A percentile compares a stretch with the other conserved stretches of the same genome.
These are phyloP conservation scores for Mythimna vitellina DNA, from an alignment of 2,888 invertebrate genomes.

Conservation along the genomic window DNA sequence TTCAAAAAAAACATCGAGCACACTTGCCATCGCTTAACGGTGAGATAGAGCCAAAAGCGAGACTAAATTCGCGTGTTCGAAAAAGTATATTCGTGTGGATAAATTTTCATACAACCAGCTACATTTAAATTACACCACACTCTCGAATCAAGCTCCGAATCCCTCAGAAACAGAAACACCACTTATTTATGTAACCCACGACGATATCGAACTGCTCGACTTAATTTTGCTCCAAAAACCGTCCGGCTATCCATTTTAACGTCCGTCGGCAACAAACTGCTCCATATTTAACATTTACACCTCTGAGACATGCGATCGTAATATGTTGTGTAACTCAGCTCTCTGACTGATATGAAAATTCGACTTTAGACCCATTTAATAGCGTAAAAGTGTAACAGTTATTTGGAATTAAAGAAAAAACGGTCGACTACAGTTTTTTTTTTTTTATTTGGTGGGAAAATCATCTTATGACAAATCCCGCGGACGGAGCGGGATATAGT, in stretches of 20 bases:
- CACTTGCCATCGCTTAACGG: neutral
- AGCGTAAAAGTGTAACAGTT: neutral
- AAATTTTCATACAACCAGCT: neutral
- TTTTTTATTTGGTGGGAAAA: no score
- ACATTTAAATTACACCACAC: slow-evolving; percentile 19
- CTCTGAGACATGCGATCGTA: slow-evolving; percentile 68
- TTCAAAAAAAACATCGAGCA: no score
- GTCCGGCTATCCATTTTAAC: slow-evolving; percentile 62
- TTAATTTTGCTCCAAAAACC: slow-evolving; percentile 64
- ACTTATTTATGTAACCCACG: slow-evolving; percentile 43
- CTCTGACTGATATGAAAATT: slow-evolving; percentile 65
- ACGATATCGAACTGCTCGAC: slow-evolving; percentile 47
- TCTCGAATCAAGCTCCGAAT: slow-evolving; percentile 27
- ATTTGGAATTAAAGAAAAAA: neutral
- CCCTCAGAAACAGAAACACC: slow-evolving; percentile 24
- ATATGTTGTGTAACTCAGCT: slow-evolving; percentile 62
- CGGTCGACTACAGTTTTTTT: no score
- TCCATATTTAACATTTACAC: slow-evolving; percentile 70
- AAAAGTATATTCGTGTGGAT: neutral
- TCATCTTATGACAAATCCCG: no score
- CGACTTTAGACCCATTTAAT: slow-evolving; percentile 57
- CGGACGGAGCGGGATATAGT: no score
- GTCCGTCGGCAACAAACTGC: slow-evolving; percentile 46
- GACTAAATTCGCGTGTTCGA: no score
- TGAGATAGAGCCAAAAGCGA: neutral